These are phyloP conservation scores for Onychorhynchus coronatus DNA, from an alignment of 2,113 vertebrate genomes.

Conservation along the genomic window DNA sequence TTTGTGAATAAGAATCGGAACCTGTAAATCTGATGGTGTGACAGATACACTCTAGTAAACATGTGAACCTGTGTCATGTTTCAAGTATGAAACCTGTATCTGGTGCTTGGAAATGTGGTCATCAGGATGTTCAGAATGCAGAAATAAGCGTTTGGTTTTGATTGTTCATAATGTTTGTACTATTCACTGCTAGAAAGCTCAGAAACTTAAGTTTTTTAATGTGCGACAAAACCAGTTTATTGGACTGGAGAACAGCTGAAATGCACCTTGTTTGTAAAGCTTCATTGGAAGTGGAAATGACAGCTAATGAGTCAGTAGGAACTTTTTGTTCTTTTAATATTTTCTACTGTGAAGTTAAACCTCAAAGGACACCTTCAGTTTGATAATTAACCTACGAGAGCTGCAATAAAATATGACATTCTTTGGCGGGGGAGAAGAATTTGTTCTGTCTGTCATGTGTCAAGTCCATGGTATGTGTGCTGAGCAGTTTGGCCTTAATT, in stretches of 20 bases:
- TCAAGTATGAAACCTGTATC: not conserved
- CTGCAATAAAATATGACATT: not conserved
- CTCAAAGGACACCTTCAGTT: not conserved
- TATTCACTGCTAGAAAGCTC: not conserved
- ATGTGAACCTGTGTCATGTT: not conserved
- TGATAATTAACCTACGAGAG: not conserved
- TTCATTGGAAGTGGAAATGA: not conserved
- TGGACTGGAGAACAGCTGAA: not conserved
- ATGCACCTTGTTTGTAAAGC: not conserved
- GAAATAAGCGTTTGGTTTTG: not conserved
- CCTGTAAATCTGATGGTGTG: not conserved
- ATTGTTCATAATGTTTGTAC: not conserved
- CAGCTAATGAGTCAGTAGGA: not conserved
- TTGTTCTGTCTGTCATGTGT: not conserved
- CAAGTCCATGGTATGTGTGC: not conserved
- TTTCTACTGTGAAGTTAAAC: not conserved
- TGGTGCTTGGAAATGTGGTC: not conserved
- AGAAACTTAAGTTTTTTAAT: not conserved
- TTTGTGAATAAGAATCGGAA: not conserved
- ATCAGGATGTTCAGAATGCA: not conserved
- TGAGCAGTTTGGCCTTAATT: conserved; percentile 6
- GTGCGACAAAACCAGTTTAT: not conserved
- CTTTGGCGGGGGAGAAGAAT: not conserved
- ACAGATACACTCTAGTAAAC: not conserved
- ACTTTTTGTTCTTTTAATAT: not conserved